These are phyloP conservation scores for Steatornis caripensis DNA, from an alignment of 2,113 vertebrate genomes.

Conservation along the genomic window DNA sequence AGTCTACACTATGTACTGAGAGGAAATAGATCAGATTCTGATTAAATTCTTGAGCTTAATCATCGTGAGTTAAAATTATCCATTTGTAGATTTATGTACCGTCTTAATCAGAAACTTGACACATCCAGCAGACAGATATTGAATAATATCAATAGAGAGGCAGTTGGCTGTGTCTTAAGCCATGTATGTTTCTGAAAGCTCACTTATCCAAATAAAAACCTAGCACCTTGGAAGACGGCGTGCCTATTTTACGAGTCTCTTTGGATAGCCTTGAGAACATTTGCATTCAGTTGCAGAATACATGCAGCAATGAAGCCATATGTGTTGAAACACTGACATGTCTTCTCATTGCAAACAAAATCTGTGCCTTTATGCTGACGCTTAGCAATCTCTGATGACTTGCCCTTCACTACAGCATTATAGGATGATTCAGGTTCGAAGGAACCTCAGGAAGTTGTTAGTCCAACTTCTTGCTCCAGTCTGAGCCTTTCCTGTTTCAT, in stretches of 20 bases:
- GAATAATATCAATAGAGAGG: not conserved
- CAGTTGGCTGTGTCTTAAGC: not conserved
- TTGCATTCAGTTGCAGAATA: not conserved
- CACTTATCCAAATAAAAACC: not conserved
- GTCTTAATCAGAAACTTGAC: not conserved
- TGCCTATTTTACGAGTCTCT: not conserved
- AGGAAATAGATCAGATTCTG: not conserved
- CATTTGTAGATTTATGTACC: not conserved
- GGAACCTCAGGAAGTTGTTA: not conserved
- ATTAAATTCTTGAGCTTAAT: not conserved
- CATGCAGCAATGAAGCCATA: not conserved
- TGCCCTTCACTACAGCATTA: not conserved
- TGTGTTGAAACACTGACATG: not conserved
- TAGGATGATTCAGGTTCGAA: not conserved
- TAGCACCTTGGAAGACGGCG: not conserved
- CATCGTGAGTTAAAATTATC: not conserved
- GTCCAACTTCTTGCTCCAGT: not conserved
- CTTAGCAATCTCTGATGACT: not conserved
- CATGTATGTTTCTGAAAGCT: not conserved
- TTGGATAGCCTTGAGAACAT: not conserved
- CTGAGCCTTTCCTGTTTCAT: not conserved
- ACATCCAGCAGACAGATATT: not conserved
- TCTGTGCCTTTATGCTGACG: not conserved
- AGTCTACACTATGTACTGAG: not conserved
- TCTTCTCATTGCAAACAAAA: not conserved